These are phyloP conservation scores for Thunnus thynnus DNA, from an alignment of 2,113 vertebrate genomes.

Conservation along the genomic window DNA sequence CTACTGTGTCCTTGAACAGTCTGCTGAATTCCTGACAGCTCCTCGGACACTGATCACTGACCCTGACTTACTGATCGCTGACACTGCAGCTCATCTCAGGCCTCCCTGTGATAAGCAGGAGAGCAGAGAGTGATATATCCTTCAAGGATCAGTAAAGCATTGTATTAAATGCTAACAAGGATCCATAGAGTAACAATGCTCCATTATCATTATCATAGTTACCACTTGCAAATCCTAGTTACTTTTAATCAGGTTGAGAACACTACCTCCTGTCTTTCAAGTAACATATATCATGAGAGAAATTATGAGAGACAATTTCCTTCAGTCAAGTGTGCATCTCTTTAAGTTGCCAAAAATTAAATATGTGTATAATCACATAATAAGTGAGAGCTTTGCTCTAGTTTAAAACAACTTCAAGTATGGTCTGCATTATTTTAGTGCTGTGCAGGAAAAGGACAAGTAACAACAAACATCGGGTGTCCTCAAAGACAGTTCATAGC, in stretches of 20 bases:
- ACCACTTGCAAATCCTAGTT: neutral
- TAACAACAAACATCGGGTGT: slow-evolving; percentile 24
- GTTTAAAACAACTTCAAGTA: slow-evolving; percentile 65
- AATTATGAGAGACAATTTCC: neutral
- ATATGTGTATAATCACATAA: neutral
- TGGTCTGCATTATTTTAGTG: slow-evolving; percentile 40
- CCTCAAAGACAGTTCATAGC: slow-evolving; percentile 25
- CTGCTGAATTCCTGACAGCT: neutral
- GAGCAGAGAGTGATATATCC: neutral
- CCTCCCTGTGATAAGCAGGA: neutral
- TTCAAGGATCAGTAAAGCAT: neutral
- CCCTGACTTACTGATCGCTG: too few relatives aligned
- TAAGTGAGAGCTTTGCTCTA: neutral
- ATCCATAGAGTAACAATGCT: neutral
- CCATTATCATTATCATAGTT: neutral
- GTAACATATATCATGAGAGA: neutral
- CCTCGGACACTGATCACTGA: neutral
- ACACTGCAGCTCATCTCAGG: neutral
- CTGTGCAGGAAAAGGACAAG: slow-evolving; percentile 26
- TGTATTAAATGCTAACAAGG: neutral
- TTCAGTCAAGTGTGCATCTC: neutral
- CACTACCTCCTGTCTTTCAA: slow-evolving; percentile 1
- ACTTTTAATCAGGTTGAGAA: slow-evolving; percentile 11
- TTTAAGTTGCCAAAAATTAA: slow-evolving; percentile 2
- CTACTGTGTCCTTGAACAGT: neutral